phyloP scores from a whole-genome alignment of 2,797 vertebrate genomes.

The Eospalax fontanierii region DNA sequence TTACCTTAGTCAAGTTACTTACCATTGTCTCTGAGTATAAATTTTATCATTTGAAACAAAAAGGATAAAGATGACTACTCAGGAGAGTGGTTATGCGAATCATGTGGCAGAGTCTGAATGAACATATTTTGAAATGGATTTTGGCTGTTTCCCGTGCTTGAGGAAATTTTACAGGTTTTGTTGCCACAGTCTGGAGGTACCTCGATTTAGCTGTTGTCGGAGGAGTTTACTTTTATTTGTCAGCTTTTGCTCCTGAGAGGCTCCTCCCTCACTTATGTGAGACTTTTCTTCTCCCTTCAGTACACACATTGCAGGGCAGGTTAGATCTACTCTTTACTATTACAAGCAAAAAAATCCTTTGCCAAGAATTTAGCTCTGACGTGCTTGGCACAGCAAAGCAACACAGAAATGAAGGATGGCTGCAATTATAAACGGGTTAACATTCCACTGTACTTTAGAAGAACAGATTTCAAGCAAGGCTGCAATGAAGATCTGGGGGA shows the following conservation, averaged over 20 bases:
- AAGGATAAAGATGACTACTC: neutral
- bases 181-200: neutral
- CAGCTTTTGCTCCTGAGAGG: neutral
- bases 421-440: conserved; percentile 81
- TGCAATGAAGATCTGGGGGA: conserved; percentile 30
- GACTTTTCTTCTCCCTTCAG: conserved; percentile 17
- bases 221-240: neutral
- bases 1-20: neutral
- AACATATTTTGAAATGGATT: neutral
- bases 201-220: neutral
- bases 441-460: conserved; percentile 74
- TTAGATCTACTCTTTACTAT: conserved; percentile 51
- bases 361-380: conserved; percentile 74
- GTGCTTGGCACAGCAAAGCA: conserved; percentile 74
- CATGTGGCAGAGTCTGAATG: neutral
- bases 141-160: neutral
- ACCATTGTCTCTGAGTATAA: neutral
- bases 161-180: neutral
- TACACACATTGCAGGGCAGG: conserved; percentile 20
- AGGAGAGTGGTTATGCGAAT: neutral
- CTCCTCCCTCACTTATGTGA: neutral
- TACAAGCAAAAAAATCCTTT: conserved; percentile 69
- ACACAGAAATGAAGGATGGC: conserved; percentile 76
- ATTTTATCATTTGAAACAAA: conserved; percentile 25
- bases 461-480: conserved; percentile 73